These are phyloP conservation scores for Eira barbara DNA, from an alignment of 2,113 vertebrate genomes.

Conservation along the genomic window DNA sequence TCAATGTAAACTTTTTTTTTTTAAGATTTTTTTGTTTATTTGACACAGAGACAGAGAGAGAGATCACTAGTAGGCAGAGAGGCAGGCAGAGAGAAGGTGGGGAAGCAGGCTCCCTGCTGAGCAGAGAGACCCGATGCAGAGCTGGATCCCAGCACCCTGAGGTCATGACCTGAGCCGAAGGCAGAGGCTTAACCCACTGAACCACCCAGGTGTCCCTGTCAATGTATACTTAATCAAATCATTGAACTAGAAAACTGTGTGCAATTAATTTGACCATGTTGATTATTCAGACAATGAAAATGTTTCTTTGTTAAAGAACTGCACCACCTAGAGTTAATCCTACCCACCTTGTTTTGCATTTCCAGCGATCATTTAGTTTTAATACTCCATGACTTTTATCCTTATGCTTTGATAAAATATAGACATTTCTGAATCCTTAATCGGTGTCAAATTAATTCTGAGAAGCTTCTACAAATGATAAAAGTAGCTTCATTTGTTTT, in stretches of 20 bases:
- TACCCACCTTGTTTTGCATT: background rate
- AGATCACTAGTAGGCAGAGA: no score
- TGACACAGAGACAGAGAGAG: no score
- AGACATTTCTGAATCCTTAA: background rate
- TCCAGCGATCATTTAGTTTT: background rate
- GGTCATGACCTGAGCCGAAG: no score
- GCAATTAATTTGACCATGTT: background rate
- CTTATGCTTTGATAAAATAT: background rate
- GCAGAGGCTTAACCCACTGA: no score
- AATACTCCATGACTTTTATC: background rate
- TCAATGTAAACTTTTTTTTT: background rate
- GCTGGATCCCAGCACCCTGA: no score
- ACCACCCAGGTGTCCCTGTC: background rate
- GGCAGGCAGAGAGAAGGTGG: no score
- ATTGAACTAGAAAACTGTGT: background rate
- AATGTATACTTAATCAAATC: background rate
- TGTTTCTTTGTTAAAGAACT: slow-evolving; percentile 5
- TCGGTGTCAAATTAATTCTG: slow-evolving; percentile 45
- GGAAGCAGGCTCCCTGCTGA: no score
- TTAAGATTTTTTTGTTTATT: no score
- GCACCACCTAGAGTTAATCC: background rate
- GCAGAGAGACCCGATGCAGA: no score
- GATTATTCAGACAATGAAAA: background rate
- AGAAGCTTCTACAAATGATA: background rate
- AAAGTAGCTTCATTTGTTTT: slow-evolving; percentile 37